Conservation (phyloP, 2,113 vertebrate species). For the Percopsis transmontana region DNA sequence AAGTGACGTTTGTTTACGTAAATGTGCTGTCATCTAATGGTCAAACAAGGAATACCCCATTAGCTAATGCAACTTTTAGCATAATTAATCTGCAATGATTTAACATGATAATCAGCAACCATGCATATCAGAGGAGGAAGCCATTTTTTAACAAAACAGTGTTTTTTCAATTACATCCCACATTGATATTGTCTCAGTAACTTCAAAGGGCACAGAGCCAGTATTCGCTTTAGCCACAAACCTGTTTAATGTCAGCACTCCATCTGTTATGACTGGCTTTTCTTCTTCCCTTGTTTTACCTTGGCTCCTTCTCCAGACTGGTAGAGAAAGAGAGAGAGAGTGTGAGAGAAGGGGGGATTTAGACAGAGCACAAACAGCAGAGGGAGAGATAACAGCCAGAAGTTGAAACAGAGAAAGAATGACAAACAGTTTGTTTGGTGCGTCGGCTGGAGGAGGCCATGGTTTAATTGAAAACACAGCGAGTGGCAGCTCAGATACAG, state of each 20-base stretch:
- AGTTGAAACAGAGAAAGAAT: conserved; percentile 9
- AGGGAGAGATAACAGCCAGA: neutral
- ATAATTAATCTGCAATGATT: neutral
- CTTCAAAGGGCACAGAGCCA: too few relatives aligned
- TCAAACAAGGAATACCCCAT: too few relatives aligned
- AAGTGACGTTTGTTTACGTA: too few relatives aligned
- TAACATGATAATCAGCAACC: neutral
- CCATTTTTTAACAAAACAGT: too few relatives aligned
- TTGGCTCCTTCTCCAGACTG: conserved; percentile 83
- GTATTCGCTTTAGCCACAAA: too few relatives aligned
- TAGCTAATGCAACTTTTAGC: too few relatives aligned
- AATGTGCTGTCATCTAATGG: too few relatives aligned
- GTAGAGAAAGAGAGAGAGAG: conserved; percentile 2
- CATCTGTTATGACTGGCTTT: conserved; percentile 85
- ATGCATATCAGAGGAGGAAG: neutral
- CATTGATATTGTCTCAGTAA: too few relatives aligned
- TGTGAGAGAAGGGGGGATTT: neutral
- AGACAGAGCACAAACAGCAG: neutral
- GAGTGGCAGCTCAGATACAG: neutral
- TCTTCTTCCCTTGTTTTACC: conserved; percentile 87
- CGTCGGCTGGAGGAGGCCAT: neutral
- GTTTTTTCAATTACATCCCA: too few relatives aligned
- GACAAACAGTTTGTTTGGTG: conserved; percentile 1
- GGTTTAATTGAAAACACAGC: conserved; percentile 19
- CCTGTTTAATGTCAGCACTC: conserved; percentile 8